phyloP scores from a whole-genome alignment of 2,888 invertebrate species.

The Cerastis rubricosa region DNA sequence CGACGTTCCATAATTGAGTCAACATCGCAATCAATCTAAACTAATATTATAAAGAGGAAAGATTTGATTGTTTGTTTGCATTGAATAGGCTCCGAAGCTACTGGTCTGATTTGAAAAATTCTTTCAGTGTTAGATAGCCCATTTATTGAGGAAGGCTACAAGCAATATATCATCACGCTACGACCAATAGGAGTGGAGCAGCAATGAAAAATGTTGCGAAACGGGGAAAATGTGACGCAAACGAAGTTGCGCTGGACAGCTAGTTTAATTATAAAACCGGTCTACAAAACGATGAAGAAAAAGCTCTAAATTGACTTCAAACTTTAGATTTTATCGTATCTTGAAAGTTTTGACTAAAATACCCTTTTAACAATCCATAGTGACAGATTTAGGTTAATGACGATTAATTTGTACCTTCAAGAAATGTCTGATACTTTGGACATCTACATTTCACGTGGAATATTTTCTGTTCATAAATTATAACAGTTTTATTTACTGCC shows the following conservation, averaged over 20 bases:
- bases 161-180: too few species aligned
- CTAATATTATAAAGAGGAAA: too few species aligned
- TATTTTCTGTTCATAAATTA: slow-evolving; percentile 27
- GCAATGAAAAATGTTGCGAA: too few species aligned
- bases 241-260: too few species aligned
- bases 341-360: slow-evolving; percentile 3
- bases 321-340: background rate
- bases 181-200: too few species aligned
- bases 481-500: slow-evolving; percentile 35
- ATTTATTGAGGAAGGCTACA: too few species aligned
- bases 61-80: too few species aligned
- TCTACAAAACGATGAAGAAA: background rate
- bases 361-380: slow-evolving; percentile 13
- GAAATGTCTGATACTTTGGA: background rate
- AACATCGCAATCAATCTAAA: background rate
- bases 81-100: too few species aligned
- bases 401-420: slow-evolving; percentile 20
- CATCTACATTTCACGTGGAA: slow-evolving; percentile 1
- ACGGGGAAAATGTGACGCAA: too few species aligned
- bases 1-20: background rate
- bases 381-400: slow-evolving; percentile 3
- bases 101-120: too few species aligned
- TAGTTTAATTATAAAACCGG: background rate
- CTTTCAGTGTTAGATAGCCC: too few species aligned
- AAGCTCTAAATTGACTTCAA: background rate